phyloP scores from a whole-genome alignment of 2,113 vertebrate species.

The Mobula birostris region DNA sequence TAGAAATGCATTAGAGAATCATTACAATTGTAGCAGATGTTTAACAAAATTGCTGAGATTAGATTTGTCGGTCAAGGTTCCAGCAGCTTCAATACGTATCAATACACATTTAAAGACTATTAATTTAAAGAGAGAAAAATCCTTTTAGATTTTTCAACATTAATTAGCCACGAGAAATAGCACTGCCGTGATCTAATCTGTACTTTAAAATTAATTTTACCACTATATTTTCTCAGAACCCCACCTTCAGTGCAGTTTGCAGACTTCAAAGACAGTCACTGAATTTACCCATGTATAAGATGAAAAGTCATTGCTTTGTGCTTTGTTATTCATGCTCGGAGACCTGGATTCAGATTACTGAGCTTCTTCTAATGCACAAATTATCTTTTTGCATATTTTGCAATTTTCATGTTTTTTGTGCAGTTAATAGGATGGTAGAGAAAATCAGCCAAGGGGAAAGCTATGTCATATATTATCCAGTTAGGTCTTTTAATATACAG shows the following conservation, averaged over 20 bases:
- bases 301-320: background rate
- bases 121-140: background rate
- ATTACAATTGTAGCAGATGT: conserved; percentile 27
- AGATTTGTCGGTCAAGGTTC: conserved; percentile 20
- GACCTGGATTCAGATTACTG: background rate
- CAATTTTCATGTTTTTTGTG: too few relatives aligned
- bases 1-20: background rate
- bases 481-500: too few relatives aligned
- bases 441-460: too few relatives aligned
- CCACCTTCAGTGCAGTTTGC: background rate
- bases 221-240: background rate
- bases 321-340: background rate
- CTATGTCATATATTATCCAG: too few relatives aligned
- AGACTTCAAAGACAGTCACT: background rate
- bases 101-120: background rate
- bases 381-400: too few relatives aligned
- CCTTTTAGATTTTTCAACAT: conserved; percentile 20
- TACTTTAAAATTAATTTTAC: background rate
- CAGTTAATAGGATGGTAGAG: too few relatives aligned
- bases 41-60: conserved; percentile 31
- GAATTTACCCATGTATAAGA: background rate
- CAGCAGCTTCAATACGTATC: background rate
- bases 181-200: background rate
- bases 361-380: background rate
- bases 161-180: background rate